Evolutionary conservation across 2,888 invertebrate genomes (phyloP).

Genomic region (Latrodectus elegans): DNA sequence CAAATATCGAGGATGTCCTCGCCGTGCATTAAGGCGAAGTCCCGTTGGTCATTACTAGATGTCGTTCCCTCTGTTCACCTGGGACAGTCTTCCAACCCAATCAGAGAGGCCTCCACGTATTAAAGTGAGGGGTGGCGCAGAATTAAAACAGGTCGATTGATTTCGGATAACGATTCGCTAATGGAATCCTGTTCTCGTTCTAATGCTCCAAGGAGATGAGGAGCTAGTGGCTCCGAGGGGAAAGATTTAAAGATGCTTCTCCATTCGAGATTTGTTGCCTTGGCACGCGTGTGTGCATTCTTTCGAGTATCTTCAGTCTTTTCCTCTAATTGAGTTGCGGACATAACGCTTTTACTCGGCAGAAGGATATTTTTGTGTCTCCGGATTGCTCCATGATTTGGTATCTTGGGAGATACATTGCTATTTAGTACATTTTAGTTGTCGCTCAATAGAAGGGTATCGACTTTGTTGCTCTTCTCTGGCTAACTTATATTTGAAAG

Average conservation of each 20-base stretch:
- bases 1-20: conserved; percentile 53
- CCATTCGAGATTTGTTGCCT: conserved; percentile 18
- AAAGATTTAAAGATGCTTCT: conserved; percentile 34
- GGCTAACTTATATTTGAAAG: too few relatives aligned
- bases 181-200: conserved; percentile 47
- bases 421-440: background rate
- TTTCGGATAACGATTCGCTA: conserved; percentile 66
- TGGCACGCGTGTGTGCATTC: conserved; percentile 15
- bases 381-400: background rate
- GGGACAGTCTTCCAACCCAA: conserved; percentile 26
- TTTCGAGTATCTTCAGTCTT: conserved; percentile 7
- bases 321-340: conserved; percentile 49
- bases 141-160: conserved; percentile 67
- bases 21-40: conserved; percentile 56
- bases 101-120: conserved; percentile 24
- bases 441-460: too few relatives aligned
- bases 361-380: background rate
- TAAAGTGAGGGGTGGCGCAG: conserved; percentile 14
- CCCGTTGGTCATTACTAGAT: conserved; percentile 64
- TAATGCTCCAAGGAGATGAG: conserved; percentile 26
- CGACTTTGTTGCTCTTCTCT: too few relatives aligned
- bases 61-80: conserved; percentile 27
- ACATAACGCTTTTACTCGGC: background rate
- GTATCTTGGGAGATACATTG: background rate
- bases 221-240: conserved; percentile 11